Percentiles rank a stretch among this genome's conserved stretches.
Evolutionary conservation across 23 tunicate species (phyloP).

Genomic region (Trididemnum miniatum): DNA sequence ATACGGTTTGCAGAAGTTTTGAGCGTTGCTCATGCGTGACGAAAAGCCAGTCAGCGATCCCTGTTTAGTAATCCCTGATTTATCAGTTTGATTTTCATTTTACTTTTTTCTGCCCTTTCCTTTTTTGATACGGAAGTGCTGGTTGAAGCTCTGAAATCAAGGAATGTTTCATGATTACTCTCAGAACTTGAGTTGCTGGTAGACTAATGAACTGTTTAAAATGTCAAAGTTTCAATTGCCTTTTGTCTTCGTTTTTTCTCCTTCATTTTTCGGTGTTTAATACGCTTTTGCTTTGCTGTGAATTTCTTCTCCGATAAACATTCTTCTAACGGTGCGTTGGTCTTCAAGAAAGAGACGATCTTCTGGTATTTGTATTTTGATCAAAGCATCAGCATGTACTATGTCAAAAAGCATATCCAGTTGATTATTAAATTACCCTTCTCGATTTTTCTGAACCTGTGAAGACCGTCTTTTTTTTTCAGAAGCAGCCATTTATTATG

Average conservation of each 20-base stretch:
- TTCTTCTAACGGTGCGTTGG: neutral
- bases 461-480: neutral
- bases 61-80: too few species aligned
- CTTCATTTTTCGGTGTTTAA: neutral
- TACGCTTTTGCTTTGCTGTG: neutral
- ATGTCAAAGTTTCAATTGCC: neutral
- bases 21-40: too few species aligned
- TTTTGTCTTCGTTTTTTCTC: neutral
- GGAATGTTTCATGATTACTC: neutral
- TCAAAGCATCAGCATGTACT: neutral
- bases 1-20: too few species aligned
- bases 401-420: neutral
- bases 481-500: neutral
- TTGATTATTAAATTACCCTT: neutral
- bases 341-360: neutral
- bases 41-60: too few species aligned
- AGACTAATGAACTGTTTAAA: neutral
- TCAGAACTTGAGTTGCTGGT: neutral
- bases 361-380: neutral
- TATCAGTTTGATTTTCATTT: too few species aligned
- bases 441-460: neutral
- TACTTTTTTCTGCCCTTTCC: neutral
- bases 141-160: neutral
- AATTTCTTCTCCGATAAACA: too few species aligned
- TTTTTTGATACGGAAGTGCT: neutral